Conservation (phyloP, 2,888 invertebrate species). For the Anthrax anthrax region DNA sequence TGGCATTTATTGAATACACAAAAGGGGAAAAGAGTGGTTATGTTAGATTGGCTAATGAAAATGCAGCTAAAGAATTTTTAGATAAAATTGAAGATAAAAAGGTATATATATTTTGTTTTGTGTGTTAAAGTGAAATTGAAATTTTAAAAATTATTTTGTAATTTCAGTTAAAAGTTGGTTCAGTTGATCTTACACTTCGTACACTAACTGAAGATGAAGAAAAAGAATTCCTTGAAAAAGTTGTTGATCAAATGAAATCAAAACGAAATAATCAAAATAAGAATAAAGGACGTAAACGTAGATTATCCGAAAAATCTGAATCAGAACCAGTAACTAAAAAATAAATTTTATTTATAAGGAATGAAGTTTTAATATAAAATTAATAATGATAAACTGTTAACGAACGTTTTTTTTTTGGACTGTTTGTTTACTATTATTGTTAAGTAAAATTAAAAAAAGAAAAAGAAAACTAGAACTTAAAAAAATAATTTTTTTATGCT, state of each 20-base stretch:
- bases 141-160: not conserved
- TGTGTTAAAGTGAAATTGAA: slow-evolving; percentile 3
- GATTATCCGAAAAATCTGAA: slow-evolving; percentile 6
- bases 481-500: too few species aligned
- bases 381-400: too few species aligned
- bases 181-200: slow-evolving; percentile 40
- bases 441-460: too few species aligned
- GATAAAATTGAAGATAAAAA: slow-evolving; percentile 50
- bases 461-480: too few species aligned
- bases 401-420: too few species aligned
- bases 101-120: slow-evolving; percentile 38
- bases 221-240: slow-evolving; percentile 46
- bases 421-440: too few species aligned
- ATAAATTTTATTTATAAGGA: too few species aligned
- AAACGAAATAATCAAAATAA: slow-evolving; percentile 34
- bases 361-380: too few species aligned
- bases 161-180: slow-evolving; percentile 26
- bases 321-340: not conserved
- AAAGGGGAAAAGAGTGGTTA: slow-evolving; percentile 60
- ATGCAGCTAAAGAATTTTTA: slow-evolving; percentile 48
- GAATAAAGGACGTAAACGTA: slow-evolving; percentile 26
- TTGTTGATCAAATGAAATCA: slow-evolving; percentile 45
- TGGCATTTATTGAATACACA: slow-evolving; percentile 63
- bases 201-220: slow-evolving; percentile 60
- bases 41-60: slow-evolving; percentile 54